Base-by-base conservation (phyloP, 2,888 invertebrate species). In the Julus scandinavius region DNA sequence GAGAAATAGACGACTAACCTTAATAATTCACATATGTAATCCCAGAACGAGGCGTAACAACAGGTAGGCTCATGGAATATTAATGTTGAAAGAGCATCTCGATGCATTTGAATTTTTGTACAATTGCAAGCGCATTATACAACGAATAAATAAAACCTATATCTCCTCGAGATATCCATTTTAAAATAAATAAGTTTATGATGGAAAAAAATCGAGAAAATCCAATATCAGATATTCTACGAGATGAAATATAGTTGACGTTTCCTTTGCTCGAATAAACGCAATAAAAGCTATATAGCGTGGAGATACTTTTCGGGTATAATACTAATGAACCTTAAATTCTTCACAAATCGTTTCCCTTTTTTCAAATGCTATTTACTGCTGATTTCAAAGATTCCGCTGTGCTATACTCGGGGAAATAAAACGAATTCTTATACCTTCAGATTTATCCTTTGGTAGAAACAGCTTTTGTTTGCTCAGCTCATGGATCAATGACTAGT, bases 1-100 rank as follows among this genome's bases (percentile, higher is more conserved):
- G 63, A 72, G 63, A n/a, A 72, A 72, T 72, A 72, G 63, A 72
- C 63, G 63, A 72, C 63, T 20, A 72, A 20, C 63, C 20, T 72
- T 72, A 72, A 72, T 72, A 72, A 72, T 72, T 72, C 63, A 72
- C 5, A 3, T 63, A n/a, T 17, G n/a, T 63, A 63, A 63, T 63
- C 20, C 63, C 63, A n/a, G 63, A 20, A 20, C 63, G 5, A 29
- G 63, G 58, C 58, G 58, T n/a, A 63, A 63, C 58, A 63, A 63
- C 63, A 72, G 63, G 63, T 72, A 72, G 63, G 63, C 63, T 20
- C 20, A 72, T 72, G 63, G 63, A 72, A 72, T 72, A 72, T 72
- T 72, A 72, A 72, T 72, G 63, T 20, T 0, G 7, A 29, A 72
- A 20, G 20, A 20, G 63, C 63, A 72, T 72, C 63, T 20, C n/a